phyloP scores from a whole-genome alignment of 2,113 vertebrate species.

The Pseudonaja textilis region DNA sequence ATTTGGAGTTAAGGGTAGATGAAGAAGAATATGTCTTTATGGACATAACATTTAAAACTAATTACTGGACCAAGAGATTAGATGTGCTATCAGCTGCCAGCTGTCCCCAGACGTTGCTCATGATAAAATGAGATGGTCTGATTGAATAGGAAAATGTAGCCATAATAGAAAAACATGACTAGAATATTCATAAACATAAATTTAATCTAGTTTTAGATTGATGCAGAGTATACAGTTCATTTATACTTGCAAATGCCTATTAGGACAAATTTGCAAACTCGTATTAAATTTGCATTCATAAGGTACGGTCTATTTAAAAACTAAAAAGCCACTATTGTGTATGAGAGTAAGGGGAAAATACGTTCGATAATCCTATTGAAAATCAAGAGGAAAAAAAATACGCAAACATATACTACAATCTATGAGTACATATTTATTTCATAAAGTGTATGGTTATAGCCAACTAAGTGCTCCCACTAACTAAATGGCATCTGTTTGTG shows the following conservation, averaged over 20 bases:
- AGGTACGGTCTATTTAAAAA: not conserved
- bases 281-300: slow-evolving; percentile 11
- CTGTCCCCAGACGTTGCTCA: slow-evolving; percentile 58
- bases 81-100: slow-evolving; percentile 63
- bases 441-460: not conserved
- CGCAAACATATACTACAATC: not conserved
- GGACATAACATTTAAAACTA: slow-evolving; percentile 63
- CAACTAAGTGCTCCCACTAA: not conserved
- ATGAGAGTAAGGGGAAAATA: not conserved
- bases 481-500: not conserved
- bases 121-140: slow-evolving; percentile 27
- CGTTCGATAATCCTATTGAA: not conserved
- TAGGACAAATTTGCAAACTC: not conserved
- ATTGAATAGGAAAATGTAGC: slow-evolving; percentile 26
- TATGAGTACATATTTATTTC: not conserved
- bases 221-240: slow-evolving; percentile 10
- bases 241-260: not conserved
- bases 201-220: slow-evolving; percentile 27
- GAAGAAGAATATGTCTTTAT: slow-evolving; percentile 53
- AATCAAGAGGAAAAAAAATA: not conserved
- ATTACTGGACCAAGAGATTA: slow-evolving; percentile 58
- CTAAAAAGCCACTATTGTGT: not conserved
- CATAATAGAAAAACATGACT: slow-evolving; percentile 44
- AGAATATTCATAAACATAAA: slow-evolving; percentile 41
- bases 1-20: slow-evolving; percentile 46